phyloP scores from a whole-genome alignment of 2,888 invertebrate genomes.

The Rhyacophila evoluta region DNA sequence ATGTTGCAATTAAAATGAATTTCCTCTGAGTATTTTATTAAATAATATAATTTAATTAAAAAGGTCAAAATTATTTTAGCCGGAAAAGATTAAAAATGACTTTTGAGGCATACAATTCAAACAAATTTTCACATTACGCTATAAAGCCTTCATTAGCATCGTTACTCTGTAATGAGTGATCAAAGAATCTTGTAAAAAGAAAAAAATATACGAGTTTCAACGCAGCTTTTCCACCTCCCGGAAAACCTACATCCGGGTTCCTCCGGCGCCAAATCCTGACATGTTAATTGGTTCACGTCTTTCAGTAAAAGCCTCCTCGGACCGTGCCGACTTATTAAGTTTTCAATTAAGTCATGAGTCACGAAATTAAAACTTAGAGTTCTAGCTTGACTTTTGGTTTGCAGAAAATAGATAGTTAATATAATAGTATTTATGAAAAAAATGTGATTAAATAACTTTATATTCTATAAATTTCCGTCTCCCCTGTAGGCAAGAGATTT shows the following conservation, averaged over 20 bases:
- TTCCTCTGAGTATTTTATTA: too few species aligned
- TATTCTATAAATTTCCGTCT: too few species aligned
- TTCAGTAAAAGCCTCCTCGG: slow-evolving; percentile 46
- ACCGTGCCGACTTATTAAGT: slow-evolving; percentile 44
- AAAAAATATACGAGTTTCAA: neutral
- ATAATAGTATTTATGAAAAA: too few species aligned
- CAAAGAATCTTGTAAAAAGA: neutral
- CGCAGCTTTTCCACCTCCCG: neutral
- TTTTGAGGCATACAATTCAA: too few species aligned
- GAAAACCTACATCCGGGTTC: neutral
- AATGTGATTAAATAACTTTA: too few species aligned
- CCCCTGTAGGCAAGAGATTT: too few species aligned
- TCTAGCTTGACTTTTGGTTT: neutral
- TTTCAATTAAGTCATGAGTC: slow-evolving; percentile 50
- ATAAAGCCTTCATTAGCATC: neutral
- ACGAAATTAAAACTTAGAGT: neutral
- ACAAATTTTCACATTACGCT: neutral
- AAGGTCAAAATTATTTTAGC: too few species aligned
- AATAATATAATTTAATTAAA: too few species aligned
- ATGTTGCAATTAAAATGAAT: too few species aligned
- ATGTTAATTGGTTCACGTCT: slow-evolving; percentile 51
- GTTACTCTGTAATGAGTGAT: neutral
- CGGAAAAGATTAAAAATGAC: too few species aligned
- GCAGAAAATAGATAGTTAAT: too few species aligned
- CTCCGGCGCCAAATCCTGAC: neutral